Conservation (phyloP, 1,140 invertebrate genomes). For the Drosophila athabasca region DNA sequence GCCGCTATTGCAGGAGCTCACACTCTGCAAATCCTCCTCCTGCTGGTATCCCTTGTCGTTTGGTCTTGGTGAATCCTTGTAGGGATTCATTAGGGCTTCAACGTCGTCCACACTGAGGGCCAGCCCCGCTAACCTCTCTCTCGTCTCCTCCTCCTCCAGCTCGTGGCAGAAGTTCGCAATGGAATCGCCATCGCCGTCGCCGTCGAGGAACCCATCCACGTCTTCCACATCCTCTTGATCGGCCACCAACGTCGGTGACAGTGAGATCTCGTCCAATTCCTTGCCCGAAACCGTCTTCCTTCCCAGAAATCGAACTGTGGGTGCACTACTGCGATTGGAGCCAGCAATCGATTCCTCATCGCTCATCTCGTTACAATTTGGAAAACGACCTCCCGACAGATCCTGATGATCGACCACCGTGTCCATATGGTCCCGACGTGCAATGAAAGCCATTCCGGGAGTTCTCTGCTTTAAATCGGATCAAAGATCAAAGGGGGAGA, state of each 20-base stretch:
- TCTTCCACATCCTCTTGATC: background rate
- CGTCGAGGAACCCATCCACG: background rate
- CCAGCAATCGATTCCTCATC: conserved; percentile 51
- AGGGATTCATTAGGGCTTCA: conserved; percentile 28
- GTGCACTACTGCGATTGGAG: conserved; percentile 53
- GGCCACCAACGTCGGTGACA: background rate
- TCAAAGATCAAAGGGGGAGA: background rate
- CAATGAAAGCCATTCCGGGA: conserved; percentile 56
- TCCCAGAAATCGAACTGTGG: conserved; percentile 56
- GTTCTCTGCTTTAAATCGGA: conserved; percentile 27
- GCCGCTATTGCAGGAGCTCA: background rate
- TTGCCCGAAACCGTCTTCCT: background rate
- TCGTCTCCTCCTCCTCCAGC: conserved; percentile 36
- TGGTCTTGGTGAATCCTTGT: background rate
- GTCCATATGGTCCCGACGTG: conserved; percentile 46
- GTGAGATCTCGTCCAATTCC: conserved; percentile 1
- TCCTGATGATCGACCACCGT: conserved; percentile 50
- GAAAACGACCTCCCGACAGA: conserved; percentile 22
- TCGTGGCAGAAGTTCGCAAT: conserved; percentile 26
- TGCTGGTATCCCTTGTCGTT: too few species aligned
- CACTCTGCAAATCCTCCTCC: background rate
- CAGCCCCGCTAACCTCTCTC: conserved; percentile 2
- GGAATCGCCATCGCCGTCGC: background rate
- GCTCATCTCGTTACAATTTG: conserved; percentile 41
- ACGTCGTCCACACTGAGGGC: conserved; percentile 9